phyloP scores from a whole-genome alignment of 2,113 vertebrate species.

The Gallinago paraguaiae region DNA sequence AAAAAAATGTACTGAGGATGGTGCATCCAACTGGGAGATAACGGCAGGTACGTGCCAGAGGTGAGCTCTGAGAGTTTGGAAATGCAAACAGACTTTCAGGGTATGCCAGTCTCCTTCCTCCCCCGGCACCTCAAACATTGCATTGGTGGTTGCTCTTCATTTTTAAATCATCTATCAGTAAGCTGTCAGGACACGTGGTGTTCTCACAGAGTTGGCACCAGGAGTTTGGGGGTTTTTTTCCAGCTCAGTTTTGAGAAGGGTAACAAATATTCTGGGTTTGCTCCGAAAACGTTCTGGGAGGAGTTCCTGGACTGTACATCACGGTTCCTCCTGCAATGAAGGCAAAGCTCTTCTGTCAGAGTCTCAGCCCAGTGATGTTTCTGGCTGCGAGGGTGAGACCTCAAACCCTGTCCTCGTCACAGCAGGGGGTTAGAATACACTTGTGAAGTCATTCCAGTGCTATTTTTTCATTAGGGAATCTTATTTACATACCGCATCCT shows the following conservation, averaged over 20 bases:
- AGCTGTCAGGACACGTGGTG: slow-evolving; percentile 5
- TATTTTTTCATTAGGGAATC: neutral
- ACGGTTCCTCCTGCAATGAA: neutral
- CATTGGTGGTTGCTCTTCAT: neutral
- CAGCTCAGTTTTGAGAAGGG: neutral
- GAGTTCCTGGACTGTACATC: neutral
- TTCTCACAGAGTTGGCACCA: slow-evolving; percentile 17
- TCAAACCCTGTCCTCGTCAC: neutral
- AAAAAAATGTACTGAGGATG: neutral
- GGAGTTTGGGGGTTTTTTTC: neutral
- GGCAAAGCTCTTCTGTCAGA: neutral
- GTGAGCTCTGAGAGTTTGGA: neutral
- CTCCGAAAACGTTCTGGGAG: neutral
- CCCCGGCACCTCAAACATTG: neutral
- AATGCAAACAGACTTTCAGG: neutral
- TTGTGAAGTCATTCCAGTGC: neutral
- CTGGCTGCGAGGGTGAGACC: neutral
- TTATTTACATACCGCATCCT: neutral
- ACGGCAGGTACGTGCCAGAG: neutral
- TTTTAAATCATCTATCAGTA: neutral
- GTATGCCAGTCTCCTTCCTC: neutral
- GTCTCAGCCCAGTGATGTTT: neutral
- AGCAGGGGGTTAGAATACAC: neutral
- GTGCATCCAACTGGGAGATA: neutral
- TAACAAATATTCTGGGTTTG: slow-evolving; percentile 31